Evolutionary conservation across 2,888 invertebrate species (phyloP).

Genomic region (Mesorhabditis spiculigera): DNA sequence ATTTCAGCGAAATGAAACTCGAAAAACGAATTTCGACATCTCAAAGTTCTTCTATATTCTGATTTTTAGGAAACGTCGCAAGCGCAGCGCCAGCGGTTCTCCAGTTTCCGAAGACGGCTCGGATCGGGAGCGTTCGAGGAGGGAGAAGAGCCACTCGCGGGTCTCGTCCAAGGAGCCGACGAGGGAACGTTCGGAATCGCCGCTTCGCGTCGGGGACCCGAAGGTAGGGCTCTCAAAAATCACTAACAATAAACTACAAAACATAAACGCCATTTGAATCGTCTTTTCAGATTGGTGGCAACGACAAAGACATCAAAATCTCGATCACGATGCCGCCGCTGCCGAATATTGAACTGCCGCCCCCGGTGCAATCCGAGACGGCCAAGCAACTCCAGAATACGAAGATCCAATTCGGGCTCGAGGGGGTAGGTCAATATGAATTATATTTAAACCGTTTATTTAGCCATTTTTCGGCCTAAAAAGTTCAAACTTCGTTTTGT

Average conservation of each 20-base stretch:
- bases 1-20: too few species aligned
- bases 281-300: neutral
- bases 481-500: too few species aligned
- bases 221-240: neutral
- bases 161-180: neutral
- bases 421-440: neutral
- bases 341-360: neutral
- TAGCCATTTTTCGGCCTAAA: too few species aligned
- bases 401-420: neutral
- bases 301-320: neutral
- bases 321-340: constrained; percentile 2
- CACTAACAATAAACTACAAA: neutral
- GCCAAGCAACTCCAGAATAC: neutral
- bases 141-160: neutral
- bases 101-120: neutral
- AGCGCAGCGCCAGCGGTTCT: neutral
- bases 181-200: neutral
- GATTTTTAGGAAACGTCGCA: too few species aligned
- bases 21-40: too few species aligned
- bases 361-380: neutral
- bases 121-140: neutral
- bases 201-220: neutral
- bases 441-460: too few species aligned
- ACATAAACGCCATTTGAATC: neutral
- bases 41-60: too few species aligned